Percentiles rank a stretch among this genome's conserved stretches.
phyloP scores from a whole-genome alignment of 2,888 invertebrate species.

The Pristionchus exspectatus region DNA sequence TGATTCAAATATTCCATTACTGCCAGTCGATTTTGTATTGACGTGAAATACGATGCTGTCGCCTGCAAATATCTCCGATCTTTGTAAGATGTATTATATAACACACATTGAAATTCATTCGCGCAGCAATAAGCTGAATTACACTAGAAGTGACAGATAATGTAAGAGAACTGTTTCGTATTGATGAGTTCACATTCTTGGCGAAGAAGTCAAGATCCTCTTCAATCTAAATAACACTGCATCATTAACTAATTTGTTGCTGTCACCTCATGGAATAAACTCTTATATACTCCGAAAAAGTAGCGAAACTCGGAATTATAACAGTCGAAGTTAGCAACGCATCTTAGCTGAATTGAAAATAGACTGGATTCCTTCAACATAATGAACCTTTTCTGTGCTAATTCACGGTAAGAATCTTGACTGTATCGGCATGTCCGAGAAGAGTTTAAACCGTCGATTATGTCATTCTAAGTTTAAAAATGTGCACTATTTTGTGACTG shows the following conservation, averaged over 20 bases:
- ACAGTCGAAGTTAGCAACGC: neutral
- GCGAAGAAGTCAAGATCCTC: conserved; percentile 36
- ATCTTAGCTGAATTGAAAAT: conserved; percentile 30
- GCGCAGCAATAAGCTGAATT: neutral
- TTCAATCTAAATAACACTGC: neutral
- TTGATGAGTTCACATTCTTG: neutral
- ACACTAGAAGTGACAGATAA: neutral
- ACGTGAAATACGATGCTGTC: neutral
- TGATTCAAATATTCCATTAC: conserved; percentile 51
- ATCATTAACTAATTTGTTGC: neutral
- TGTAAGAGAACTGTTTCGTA: neutral
- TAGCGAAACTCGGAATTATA: neutral
- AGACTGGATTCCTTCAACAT: neutral
- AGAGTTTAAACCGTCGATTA: neutral
- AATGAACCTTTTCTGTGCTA: neutral
- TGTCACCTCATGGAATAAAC: neutral
- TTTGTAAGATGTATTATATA: neutral
- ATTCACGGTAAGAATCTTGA: neutral
- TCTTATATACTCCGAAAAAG: conserved; percentile 8
- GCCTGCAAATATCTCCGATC: neutral
- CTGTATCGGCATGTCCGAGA: neutral
- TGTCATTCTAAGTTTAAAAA: conserved; percentile 47
- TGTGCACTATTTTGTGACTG: too few species aligned
- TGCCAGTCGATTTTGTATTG: conserved; percentile 45
- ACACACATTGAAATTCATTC: neutral